Evolutionary conservation across 2,888 invertebrate genomes (phyloP).

Genomic region (Hemicrepidius hirtus): DNA sequence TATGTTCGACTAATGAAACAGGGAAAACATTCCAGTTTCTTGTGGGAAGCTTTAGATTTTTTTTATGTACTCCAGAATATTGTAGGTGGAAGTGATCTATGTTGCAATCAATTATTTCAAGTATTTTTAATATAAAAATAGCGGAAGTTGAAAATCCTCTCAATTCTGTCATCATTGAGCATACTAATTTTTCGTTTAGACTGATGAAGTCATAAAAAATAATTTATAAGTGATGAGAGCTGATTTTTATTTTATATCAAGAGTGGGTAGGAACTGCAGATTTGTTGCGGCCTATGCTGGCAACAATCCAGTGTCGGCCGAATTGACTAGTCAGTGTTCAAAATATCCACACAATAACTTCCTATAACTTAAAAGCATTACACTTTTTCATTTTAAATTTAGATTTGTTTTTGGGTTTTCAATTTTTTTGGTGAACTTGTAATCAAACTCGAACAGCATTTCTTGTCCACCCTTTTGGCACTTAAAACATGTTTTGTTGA

Average conservation of each 20-base stretch:
- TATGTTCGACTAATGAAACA: no score
- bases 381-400: constrained; percentile 5
- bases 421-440: background rate
- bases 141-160: background rate
- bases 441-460: background rate
- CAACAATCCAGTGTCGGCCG: constrained; percentile 18
- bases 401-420: background rate
- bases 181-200: background rate
- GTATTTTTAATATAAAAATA: no score
- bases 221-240: constrained; percentile 29
- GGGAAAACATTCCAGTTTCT: no score
- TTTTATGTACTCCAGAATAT: no score
- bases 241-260: constrained; percentile 32
- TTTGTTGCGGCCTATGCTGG: constrained; percentile 32
- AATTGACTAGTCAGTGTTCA: constrained; percentile 35
- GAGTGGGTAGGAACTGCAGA: constrained; percentile 33
- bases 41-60: no score
- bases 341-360: constrained; percentile 32
- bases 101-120: no score
- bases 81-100: no score
- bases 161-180: background rate
- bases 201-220: constrained; percentile 11
- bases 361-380: constrained; percentile 16
- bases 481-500: no score
- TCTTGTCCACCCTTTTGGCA: no score